Percentiles rank a stretch among this genome's conserved stretches.
These are phyloP conservation scores for Ictalurus furcatus DNA, from an alignment of 2,113 vertebrate genomes.

Conservation along the genomic window DNA sequence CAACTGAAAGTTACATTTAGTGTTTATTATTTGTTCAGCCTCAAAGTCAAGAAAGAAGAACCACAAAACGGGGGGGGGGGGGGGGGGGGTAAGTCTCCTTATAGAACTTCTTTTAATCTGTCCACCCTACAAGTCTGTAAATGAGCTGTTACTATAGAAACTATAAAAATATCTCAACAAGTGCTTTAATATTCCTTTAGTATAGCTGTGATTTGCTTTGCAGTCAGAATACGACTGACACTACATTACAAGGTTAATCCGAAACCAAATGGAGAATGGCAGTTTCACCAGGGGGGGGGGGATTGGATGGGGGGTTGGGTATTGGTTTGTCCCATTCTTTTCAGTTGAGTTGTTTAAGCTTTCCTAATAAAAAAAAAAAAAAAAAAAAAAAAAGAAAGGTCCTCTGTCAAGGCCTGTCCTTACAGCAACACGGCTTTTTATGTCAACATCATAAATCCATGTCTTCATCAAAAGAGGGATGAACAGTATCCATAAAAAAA, in stretches of 20 bases:
- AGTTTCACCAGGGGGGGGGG: not conserved
- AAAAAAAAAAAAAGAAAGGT: not conserved
- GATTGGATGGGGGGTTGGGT: not conserved
- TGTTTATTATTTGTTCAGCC: not conserved
- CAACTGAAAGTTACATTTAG: not conserved
- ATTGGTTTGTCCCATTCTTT: not conserved
- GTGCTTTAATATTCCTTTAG: not conserved
- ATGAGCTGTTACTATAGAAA: conserved; percentile 7
- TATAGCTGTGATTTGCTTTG: not conserved
- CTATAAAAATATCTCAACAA: not conserved
- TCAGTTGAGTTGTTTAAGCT: not conserved
- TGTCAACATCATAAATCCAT: not conserved
- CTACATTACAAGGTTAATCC: not conserved
- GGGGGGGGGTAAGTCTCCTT: not conserved
- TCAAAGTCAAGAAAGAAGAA: not conserved
- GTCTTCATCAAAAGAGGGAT: not conserved
- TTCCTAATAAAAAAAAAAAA: not conserved
- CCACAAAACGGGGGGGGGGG: not conserved
- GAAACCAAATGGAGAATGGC: not conserved
- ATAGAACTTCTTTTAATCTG: not conserved
- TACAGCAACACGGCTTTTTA: not conserved
- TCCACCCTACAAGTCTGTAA: not conserved
- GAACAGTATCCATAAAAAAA: not conserved
- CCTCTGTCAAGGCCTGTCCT: not conserved
- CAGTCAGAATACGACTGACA: not conserved